A percentile compares a stretch with the other conserved stretches of the same genome.
Evolutionary conservation across 2,888 invertebrate genomes (phyloP).

Genomic region (Galeruca laticollis): DNA sequence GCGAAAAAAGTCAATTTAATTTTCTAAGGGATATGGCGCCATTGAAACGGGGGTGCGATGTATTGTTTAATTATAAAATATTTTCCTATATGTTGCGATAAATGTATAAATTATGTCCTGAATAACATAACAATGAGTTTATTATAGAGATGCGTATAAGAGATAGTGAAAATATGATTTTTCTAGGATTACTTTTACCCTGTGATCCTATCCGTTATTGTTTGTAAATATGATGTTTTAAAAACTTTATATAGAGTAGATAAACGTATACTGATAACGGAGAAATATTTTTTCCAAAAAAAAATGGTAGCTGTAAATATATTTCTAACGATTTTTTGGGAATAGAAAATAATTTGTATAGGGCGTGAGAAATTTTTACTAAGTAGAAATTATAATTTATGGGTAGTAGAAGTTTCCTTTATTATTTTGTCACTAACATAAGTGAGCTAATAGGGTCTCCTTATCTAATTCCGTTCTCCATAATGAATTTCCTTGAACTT

Average conservation of each 20-base stretch:
- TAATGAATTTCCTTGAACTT: too few species aligned
- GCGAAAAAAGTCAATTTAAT: too few species aligned
- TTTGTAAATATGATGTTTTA: not conserved
- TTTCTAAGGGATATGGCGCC: too few species aligned
- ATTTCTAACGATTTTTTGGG: not conserved
- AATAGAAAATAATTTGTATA: not conserved
- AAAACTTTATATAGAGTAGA: not conserved
- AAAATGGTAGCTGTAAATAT: not conserved
- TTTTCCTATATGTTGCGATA: not conserved
- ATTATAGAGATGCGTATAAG: too few species aligned
- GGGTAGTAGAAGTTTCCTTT: too few species aligned
- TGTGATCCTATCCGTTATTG: not conserved
- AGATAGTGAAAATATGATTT: not conserved
- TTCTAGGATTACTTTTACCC: not conserved
- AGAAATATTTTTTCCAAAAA: not conserved
- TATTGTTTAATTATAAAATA: slow-evolving; percentile 30
- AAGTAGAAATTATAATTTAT: too few species aligned
- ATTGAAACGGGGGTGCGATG: too few species aligned
- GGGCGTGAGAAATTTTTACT: not conserved
- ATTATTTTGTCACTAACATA: too few species aligned
- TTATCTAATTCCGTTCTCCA: too few species aligned
- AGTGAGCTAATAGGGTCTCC: too few species aligned
- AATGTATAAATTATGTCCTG: slow-evolving; percentile 1
- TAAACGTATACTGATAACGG: not conserved
- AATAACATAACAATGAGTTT: not conserved